phyloP scores from a whole-genome alignment of 2,797 vertebrate genomes.

The Crypturellus tataupa region DNA sequence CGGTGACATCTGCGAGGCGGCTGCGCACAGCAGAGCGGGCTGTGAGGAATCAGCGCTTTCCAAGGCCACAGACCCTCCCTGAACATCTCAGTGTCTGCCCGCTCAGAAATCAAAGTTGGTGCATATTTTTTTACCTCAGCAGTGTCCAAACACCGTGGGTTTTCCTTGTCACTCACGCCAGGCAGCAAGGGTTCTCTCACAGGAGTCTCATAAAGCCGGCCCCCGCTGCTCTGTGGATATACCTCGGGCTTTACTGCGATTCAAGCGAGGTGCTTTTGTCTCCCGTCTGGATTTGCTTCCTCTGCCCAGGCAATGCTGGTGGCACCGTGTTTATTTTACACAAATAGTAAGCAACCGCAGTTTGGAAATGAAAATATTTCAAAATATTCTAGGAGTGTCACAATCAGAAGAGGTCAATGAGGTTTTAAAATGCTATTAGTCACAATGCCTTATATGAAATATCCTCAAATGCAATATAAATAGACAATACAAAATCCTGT shows the following conservation, averaged over 20 bases:
- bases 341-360: neutral
- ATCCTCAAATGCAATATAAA: neutral
- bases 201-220: neutral
- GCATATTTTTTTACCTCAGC: neutral
- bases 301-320: neutral
- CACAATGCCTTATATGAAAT: accelerated
- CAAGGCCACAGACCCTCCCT: neutral
- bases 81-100: neutral
- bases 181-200: neutral
- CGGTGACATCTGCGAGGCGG: accelerated
- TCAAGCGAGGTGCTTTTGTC: neutral
- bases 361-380: neutral
- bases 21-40: neutral
- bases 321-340: neutral
- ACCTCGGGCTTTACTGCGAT: neutral
- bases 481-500: neutral
- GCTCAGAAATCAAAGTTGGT: neutral
- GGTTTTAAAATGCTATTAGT: neutral
- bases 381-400: neutral
- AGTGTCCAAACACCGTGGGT: neutral
- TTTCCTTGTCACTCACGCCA: neutral
- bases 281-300: neutral
- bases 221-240: neutral
- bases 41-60: neutral
- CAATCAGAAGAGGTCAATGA: neutral